Base-by-base conservation (phyloP, 2,888 invertebrate genomes). In the Rhagium mordax region DNA sequence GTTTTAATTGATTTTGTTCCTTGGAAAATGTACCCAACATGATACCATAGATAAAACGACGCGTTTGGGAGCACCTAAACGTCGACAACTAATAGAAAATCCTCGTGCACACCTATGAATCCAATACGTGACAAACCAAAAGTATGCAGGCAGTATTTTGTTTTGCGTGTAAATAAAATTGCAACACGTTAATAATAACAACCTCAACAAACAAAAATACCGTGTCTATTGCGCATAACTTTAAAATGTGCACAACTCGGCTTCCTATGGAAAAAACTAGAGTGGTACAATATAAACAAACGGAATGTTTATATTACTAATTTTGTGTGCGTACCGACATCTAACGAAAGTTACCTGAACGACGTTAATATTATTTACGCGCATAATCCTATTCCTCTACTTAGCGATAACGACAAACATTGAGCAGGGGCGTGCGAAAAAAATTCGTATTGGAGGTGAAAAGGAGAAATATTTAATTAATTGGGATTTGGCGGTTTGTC, bases 41-140 rank as follows among this genome's bases (percentile, higher is more conserved):
- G n/a, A n/a, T n/a, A n/a, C n/a, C n/a, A n/a, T n/a, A n/a, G n/a
- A n/a, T n/a, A n/a, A n/a, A n/a, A n/a, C n/a, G n/a, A n/a, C n/a
- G n/a, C n/a, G n/a, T n/a, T n/a, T n/a, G n/a, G n/a, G n/a, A n/a
- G n/a, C n/a, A n/a, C n/a, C n/a, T n/a, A n/a, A n/a, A n/a, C n/a
- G n/a, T n/a, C n/a, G n/a, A n/a, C 18, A 51, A 13, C n/a, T 1
- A 4, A 41, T 5, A n/a, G n/a, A 41, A 1, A 41, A 41, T 41
- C n/a, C 5, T 41, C n/a, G 2, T 41, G 41, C 4, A 41, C 41
- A 41, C 41, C 41, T n/a, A 41, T 41, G 41, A n/a, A 2, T n/a
- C 41, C 29, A 59, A 27, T 29, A 59, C 59, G 59, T 59, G 59
- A 59, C 59, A 59, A 29, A 59, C 6, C 59, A 27, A 29, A 59